Evolutionary conservation across 2,888 invertebrate species (phyloP).

Genomic region (Ganaspis brasiliensis): DNA sequence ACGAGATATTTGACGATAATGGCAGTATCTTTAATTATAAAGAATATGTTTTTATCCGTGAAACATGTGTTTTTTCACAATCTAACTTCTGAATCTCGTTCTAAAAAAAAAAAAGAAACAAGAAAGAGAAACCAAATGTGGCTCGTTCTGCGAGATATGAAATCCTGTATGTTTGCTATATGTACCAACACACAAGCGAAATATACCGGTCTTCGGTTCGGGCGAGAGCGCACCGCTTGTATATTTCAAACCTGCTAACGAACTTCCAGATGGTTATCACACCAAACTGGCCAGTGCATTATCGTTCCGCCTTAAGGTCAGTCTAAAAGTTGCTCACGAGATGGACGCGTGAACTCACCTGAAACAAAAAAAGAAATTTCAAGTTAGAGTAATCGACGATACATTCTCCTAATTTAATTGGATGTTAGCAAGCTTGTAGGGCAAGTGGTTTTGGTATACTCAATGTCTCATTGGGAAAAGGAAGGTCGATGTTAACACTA

Average conservation of each 20-base stretch:
- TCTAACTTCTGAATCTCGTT: conserved; percentile 39
- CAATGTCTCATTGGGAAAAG: conserved; percentile 1
- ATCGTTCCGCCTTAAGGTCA: conserved; percentile 69
- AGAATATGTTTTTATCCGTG: conserved; percentile 18
- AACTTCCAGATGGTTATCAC: conserved; percentile 72
- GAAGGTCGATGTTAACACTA: conserved; percentile 39
- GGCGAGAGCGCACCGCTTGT: conserved; percentile 53
- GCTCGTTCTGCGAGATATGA: conserved; percentile 28
- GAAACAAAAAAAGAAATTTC: conserved; percentile 69
- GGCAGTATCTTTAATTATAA: conserved; percentile 12
- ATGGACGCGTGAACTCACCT: conserved; percentile 73
- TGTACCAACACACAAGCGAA: conserved; percentile 13
- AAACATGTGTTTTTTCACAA: conserved; percentile 24
- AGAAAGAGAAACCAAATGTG: conserved; percentile 27
- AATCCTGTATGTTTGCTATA: conserved; percentile 8
- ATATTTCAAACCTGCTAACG: conserved; percentile 71
- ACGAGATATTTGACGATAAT: not conserved
- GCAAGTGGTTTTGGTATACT: conserved; percentile 39
- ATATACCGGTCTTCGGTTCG: conserved; percentile 20
- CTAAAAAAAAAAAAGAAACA: conserved; percentile 8
- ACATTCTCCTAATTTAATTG: conserved; percentile 70
- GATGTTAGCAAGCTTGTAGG: conserved; percentile 68
- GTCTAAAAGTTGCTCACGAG: conserved; percentile 54
- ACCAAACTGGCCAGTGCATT: conserved; percentile 64
- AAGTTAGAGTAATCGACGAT: conserved; percentile 61